Percentiles rank a stretch among this genome's conserved stretches.
These are phyloP conservation scores for Puntigrus tetrazona DNA, from an alignment of 2,113 vertebrate species.

Conservation along the genomic window DNA sequence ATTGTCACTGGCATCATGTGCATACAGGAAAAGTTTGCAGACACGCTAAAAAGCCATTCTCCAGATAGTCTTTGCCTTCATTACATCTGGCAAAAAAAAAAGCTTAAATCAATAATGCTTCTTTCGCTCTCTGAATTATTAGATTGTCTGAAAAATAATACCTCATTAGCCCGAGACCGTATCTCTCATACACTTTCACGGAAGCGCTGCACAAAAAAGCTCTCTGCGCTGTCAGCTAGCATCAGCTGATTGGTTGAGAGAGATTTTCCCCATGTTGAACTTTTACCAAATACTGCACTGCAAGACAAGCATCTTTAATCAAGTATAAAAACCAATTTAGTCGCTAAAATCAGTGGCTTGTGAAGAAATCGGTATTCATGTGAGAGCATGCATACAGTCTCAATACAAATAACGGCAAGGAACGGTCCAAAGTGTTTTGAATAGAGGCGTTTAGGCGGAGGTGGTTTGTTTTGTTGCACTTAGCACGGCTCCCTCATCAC, in stretches of 20 bases:
- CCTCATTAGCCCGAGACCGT: conserved; percentile 38
- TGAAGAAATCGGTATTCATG: conserved; percentile 27
- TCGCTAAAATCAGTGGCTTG: background rate
- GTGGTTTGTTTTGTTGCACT: conserved; percentile 37
- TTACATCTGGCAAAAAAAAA: conserved; percentile 40
- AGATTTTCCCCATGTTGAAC: conserved; percentile 34
- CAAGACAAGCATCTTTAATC: conserved; percentile 26
- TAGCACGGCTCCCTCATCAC: background rate
- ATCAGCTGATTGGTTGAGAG: conserved; percentile 9
- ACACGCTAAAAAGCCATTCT: conserved; percentile 1
- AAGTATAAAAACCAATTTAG: conserved; percentile 16
- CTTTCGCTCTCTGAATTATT: conserved; percentile 45
- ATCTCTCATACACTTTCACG: conserved; percentile 15
- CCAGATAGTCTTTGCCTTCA: conserved; percentile 8
- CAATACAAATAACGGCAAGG: background rate
- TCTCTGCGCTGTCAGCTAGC: conserved; percentile 9
- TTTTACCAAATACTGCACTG: conserved; percentile 18
- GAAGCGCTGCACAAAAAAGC: background rate
- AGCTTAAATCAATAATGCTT: conserved; percentile 51
- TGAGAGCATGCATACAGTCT: background rate
- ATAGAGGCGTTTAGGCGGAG: conserved; percentile 7
- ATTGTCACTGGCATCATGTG: background rate
- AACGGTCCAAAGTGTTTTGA: conserved; percentile 23
- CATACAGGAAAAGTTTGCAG: conserved; percentile 26
- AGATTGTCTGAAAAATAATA: conserved; percentile 44